Percentiles rank a stretch among this genome's conserved stretches.
Evolutionary conservation across 1,140 invertebrate genomes (phyloP).

Genomic region (Adelges cooleyi): DNA sequence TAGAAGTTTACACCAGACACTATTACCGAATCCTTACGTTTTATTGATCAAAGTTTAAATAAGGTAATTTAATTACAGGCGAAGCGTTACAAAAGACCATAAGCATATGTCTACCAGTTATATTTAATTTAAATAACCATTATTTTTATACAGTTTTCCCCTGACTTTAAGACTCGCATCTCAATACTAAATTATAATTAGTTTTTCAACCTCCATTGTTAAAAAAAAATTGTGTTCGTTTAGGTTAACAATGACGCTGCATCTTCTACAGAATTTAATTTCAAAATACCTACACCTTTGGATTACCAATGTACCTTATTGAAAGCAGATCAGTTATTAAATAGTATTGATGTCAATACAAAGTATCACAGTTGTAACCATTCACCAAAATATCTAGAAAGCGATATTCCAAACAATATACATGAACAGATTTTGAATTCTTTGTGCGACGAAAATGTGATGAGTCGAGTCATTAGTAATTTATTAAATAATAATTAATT

Average conservation of each 20-base stretch:
- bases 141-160: no score
- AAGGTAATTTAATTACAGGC: background rate
- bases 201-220: no score
- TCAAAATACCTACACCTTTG: background rate
- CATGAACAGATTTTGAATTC: background rate
- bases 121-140: no score
- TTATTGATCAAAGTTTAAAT: conserved; percentile 5
- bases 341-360: background rate
- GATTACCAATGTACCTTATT: background rate
- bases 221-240: background rate
- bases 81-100: no score
- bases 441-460: conserved; percentile 11
- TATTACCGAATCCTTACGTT: background rate
- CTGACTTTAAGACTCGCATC: no score
- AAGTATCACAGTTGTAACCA: background rate
- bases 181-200: no score
- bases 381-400: background rate
- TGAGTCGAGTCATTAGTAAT: background rate
- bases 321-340: background rate
- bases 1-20: background rate
- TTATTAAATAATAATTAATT: background rate
- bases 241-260: background rate
- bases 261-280: background rate
- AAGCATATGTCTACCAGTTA: no score
- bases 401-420: background rate